Evolutionary conservation across 2,888 invertebrate species (phyloP), one percentile per base, ranked within the genome.

Genomic region (Dicyrtoma fusca): DNA sequence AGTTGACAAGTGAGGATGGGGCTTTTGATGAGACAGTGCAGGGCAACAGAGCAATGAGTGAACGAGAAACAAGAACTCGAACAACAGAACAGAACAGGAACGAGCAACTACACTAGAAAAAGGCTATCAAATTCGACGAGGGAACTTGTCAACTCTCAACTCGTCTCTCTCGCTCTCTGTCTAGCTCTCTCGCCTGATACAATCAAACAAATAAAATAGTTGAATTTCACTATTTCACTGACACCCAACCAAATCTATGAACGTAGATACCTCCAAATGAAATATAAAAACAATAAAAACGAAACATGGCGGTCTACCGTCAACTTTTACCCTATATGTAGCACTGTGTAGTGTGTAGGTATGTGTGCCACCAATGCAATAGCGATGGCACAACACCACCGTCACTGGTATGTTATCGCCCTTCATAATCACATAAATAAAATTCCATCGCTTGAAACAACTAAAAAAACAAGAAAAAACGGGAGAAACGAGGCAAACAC

Each of bases 61-160:
- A 17, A 21, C 17, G 53, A 55, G 2, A 55, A 23, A 55, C 34
- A 8, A 34, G 8, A 25, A 21, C n/a, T n/a, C n/a, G n/a, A n/a
- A n/a, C n/a, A n/a, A n/a, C 21, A 55, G 8, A 21, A 21, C 19
- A 55, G 23, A 55, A 23, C 19, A 23, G 21, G 23, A 55, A 21
- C 51, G n/a, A n/a, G n/a, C n/a, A 34, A 34, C 34, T 34, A 34
- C 8, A 34, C 17, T n/a, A n/a, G n/a, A 59, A 34, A 59, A 34
- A 59, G 61, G 42, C 61, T 61, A 61, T 61, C 61, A 61, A 61
- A 61, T 61, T 61, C 61, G 25, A 55, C 21, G 25, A 13, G 23
- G 23, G 21, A 55, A 21, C 55, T 1, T 23, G 34, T 55, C 23
- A 13, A 51, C 21, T 4, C 11, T 19, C 51, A 51, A 19, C 17